Base-by-base conservation (phyloP, 2,113 vertebrate genomes). In the Alethe diademata region DNA sequence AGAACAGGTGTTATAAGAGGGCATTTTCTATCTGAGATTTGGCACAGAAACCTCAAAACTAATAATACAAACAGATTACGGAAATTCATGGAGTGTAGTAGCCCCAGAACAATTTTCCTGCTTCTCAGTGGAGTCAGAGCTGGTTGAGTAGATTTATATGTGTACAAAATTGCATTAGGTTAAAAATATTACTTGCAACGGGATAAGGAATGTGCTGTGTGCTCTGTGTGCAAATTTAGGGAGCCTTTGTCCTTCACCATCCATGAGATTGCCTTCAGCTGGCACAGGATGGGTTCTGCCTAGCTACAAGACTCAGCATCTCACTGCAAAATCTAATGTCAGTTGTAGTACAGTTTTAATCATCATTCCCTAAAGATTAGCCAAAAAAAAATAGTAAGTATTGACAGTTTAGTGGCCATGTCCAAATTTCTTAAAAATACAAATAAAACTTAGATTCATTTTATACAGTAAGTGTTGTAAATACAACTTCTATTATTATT, bases 181-280 rank as follows among this genome's bases (percentile, higher is more conserved):
- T 47, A 78, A 70, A 51, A 36, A 91, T 92, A 89, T 88, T 38
- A 35, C 38, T 92, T 79, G 29, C 78, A 90, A 54, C 15, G 33
- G 18, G 35, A 17, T 50, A 42, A 86, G 25, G 19, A 83, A 73
- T 70, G 8, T 33, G 14, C 23, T 81, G 19, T 65, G 31, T 58
- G 25, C 6, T 70, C 13, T 57, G 56, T 16, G 28, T 79, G 50
- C 15, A 16, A 28, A 2, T 51, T 66, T 50, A 83, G 45, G 36
- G 48, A 90, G 33, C 31, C 38, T 83, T 60, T 85, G 5, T 73
- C 29, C 35, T 43, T 72, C 54, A 64, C 43, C 3, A 4, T 81
- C n/a, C 6, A 1, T 40, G 54, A 67, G 51, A 50, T 38, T 80
- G 25, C 62, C 54, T 65, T 86, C 42, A 47, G 36, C 75, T 69